These are phyloP conservation scores for Caenorhabditis elegans DNA, from an alignment of 1,140 invertebrate genomes.

Conservation along the genomic window DNA sequence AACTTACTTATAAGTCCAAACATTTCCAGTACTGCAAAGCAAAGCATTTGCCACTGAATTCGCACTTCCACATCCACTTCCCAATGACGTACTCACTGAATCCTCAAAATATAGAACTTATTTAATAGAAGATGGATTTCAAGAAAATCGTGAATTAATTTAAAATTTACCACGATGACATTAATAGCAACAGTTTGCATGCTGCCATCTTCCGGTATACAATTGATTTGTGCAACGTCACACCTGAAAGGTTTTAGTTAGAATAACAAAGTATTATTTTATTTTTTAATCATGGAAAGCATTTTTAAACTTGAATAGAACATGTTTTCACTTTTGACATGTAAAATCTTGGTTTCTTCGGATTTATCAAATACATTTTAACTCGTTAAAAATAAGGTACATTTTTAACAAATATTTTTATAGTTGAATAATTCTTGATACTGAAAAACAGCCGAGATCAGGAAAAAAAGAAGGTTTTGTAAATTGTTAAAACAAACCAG, in stretches of 20 bases:
- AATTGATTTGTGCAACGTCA: conserved; percentile 9
- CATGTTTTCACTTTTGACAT: no score
- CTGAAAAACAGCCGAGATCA: no score
- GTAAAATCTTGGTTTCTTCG: no score
- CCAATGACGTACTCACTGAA: not conserved
- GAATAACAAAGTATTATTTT: no score
- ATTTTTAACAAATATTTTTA: no score
- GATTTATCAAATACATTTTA: no score
- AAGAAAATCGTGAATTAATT: not conserved
- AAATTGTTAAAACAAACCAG: not conserved
- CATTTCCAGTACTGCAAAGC: not conserved
- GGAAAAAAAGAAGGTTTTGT: not conserved
- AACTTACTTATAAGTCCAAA: conserved; percentile 11
- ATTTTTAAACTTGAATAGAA: no score
- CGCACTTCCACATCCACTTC: not conserved
- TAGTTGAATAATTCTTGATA: no score
- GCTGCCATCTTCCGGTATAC: not conserved
- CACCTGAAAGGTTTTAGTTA: not conserved
- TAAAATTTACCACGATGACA: not conserved
- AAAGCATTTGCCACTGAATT: not conserved
- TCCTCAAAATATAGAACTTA: not conserved
- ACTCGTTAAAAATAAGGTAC: no score
- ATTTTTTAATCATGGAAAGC: no score
- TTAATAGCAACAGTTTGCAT: not conserved
- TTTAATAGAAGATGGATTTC: no score